Evolutionary conservation across 37 sponge, comb jelly and placozoan genomes (phyloP).

Genomic region (Spongilla lacustris): DNA sequence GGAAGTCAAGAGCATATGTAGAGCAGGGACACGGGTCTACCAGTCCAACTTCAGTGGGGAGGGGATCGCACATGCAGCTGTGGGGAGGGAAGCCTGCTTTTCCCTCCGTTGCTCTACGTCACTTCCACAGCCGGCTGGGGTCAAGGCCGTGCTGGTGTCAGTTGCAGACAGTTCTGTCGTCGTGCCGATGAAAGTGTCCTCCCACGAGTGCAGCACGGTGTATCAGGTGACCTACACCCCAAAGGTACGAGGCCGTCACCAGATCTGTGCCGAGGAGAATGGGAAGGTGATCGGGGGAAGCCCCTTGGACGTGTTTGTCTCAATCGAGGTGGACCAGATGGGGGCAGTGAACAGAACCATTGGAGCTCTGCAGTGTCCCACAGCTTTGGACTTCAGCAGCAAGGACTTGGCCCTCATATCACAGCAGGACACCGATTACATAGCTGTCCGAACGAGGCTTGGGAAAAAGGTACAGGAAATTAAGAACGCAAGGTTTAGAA

Average conservation of each 20-base stretch:
- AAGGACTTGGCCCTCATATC: conserved; percentile 23
- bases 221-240: conserved; percentile 39
- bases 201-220: neutral
- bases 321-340: conserved; percentile 10
- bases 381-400: conserved; percentile 17
- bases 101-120: neutral
- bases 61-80: too few relatives aligned
- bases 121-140: neutral
- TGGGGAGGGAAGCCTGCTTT: conserved; percentile 13
- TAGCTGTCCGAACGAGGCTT: neutral
- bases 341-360: conserved; percentile 3
- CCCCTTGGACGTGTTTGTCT: conserved; percentile 25
- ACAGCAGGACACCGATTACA: conserved; percentile 2
- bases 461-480: neutral
- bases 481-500: neutral
- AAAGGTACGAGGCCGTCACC: conserved; percentile 24
- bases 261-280: neutral
- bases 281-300: conserved; percentile 9
- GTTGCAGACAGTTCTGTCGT: conserved; percentile 33
- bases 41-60: neutral
- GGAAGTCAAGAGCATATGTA: neutral
- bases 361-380: conserved; percentile 10
- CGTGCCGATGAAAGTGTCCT: conserved; percentile 8
- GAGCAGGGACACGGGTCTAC: conserved; percentile 21
- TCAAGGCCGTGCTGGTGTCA: conserved; percentile 20